Percentiles rank a stretch among this genome's conserved stretches.
These are phyloP conservation scores for Apocheima hispidaria DNA, from an alignment of 2,888 invertebrate species.

Conservation along the genomic window DNA sequence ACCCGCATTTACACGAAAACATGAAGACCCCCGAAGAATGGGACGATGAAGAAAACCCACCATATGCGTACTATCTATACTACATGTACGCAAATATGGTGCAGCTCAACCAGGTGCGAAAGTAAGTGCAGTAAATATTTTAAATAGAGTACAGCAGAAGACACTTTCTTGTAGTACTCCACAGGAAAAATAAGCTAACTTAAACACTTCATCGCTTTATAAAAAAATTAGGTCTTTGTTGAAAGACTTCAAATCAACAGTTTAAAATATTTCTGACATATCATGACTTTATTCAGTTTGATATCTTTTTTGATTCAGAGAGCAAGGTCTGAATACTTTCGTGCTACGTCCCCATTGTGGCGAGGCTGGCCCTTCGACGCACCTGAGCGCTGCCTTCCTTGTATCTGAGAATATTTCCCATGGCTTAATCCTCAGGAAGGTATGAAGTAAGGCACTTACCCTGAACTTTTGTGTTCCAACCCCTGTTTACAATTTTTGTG, in stretches of 20 bases:
- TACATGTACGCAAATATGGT: conserved; percentile 99
- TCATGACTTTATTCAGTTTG: background rate
- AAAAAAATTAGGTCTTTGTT: background rate
- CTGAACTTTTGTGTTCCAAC: background rate
- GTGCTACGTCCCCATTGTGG: conserved; percentile 99
- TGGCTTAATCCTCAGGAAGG: conserved; percentile 97
- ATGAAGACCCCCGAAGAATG: conserved; percentile 93
- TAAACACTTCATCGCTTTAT: background rate
- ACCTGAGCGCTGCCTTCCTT: conserved; percentile 98
- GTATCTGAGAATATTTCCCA: conserved; percentile 99
- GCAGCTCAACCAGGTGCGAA: conserved; percentile 97
- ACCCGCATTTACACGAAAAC: conserved; percentile 94
- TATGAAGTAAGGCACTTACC: conserved; percentile 56
- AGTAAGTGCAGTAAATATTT: conserved; percentile 80
- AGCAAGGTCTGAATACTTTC: conserved; percentile 96
- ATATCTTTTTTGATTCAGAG: conserved; percentile 81
- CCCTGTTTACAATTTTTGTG: background rate
- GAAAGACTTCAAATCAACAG: background rate
- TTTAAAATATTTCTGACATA: no score
- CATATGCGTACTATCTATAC: conserved; percentile 99
- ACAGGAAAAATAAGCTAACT: background rate
- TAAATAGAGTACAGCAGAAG: background rate
- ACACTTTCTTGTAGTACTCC: conserved; percentile 1
- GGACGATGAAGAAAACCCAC: conserved; percentile 97
- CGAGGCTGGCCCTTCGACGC: conserved; percentile 98